Evolutionary conservation across 2,113 vertebrate genomes (phyloP).

Genomic region (Riparia riparia): DNA sequence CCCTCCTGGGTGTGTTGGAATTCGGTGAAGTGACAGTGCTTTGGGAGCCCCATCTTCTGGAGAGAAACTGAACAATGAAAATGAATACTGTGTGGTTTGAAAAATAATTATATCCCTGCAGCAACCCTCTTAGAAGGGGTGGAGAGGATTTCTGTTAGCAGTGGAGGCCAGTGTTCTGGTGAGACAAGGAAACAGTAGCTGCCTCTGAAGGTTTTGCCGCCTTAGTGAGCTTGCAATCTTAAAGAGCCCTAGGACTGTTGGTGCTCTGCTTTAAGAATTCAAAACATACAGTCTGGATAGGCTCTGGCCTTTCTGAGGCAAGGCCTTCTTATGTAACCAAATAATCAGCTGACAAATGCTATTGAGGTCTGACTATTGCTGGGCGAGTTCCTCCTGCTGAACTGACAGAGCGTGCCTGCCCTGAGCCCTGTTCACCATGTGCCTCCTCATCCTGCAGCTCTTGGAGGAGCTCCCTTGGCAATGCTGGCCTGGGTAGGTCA

Average conservation of each 20-base stretch:
- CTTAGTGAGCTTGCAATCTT: neutral
- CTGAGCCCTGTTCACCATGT: neutral
- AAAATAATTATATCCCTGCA: neutral
- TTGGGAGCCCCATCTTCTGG: neutral
- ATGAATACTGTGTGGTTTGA: neutral
- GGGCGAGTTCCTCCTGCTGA: neutral
- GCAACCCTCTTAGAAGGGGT: neutral
- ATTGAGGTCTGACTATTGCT: neutral
- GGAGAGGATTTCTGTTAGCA: neutral
- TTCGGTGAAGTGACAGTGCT: neutral
- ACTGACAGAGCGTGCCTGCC: neutral
- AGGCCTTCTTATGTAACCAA: neutral
- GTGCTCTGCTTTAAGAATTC: neutral
- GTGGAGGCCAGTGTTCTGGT: neutral
- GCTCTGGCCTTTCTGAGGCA: neutral
- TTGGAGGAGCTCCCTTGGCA: neutral
- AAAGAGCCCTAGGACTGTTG: neutral
- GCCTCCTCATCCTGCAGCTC: neutral
- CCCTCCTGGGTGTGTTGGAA: fast-evolving
- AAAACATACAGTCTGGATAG: neutral
- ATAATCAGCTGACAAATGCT: neutral
- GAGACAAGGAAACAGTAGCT: neutral
- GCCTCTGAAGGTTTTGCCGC: neutral
- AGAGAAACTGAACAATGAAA: neutral
- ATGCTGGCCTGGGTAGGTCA: neutral